Evolutionary conservation across 2,797 vertebrate genomes (phyloP).

Genomic region (Phataginus tetradactyla): DNA sequence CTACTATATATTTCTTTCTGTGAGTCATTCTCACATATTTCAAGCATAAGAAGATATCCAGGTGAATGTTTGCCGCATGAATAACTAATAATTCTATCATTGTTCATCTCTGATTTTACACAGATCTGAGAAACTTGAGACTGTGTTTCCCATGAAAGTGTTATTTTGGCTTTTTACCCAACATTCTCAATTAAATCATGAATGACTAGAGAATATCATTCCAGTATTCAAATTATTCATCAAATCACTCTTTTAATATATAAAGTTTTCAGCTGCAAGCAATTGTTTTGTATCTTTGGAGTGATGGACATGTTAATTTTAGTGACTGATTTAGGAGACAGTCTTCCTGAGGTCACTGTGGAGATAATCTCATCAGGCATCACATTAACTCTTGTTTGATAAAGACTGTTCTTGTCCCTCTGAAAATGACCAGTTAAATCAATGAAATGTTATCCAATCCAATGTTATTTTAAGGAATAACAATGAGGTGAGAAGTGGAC

Average conservation of each 20-base stretch:
- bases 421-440: slow-evolving; percentile 67
- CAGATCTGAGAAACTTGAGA: slow-evolving; percentile 31
- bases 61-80: not conserved
- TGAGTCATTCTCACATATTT: not conserved
- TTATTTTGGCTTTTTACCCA: slow-evolving; percentile 32
- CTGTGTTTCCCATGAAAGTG: not conserved
- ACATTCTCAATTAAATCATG: slow-evolving; percentile 46
- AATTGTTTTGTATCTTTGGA: slow-evolving; percentile 49
- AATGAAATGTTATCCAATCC: slow-evolving; percentile 23
- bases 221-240: slow-evolving; percentile 41
- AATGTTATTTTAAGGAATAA: slow-evolving; percentile 48
- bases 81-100: slow-evolving; percentile 11
- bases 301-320: slow-evolving; percentile 58
- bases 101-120: not conserved
- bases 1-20: not conserved
- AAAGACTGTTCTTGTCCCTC: slow-evolving; percentile 62
- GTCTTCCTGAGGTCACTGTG: slow-evolving; percentile 53
- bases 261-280: slow-evolving; percentile 3
- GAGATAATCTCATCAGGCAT: slow-evolving; percentile 49
- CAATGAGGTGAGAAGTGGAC: not conserved
- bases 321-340: slow-evolving; percentile 69
- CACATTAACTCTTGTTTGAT: slow-evolving; percentile 65
- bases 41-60: not conserved
- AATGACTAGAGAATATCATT: not conserved
- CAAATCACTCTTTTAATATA: slow-evolving; percentile 29